phyloP scores from a whole-genome alignment of 2,113 vertebrate species.

The Rhinolophus ferrumequinum region DNA sequence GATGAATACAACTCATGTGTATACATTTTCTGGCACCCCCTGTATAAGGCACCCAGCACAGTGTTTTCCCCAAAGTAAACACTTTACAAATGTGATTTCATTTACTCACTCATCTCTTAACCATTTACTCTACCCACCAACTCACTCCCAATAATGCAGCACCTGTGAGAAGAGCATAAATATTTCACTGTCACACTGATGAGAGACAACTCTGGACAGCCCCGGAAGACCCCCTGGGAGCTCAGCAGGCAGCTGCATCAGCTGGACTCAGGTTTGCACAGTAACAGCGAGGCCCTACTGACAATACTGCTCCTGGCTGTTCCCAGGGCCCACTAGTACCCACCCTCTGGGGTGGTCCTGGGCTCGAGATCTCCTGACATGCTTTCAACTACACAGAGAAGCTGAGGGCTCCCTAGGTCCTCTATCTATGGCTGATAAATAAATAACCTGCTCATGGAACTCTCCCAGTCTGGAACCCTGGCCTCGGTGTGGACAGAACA shows the following conservation, averaged over 20 bases:
- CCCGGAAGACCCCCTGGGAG: neutral
- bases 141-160: neutral
- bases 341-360: accelerated
- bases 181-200: neutral
- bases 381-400: neutral
- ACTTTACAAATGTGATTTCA: neutral
- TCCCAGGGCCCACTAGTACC: accelerated
- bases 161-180: neutral
- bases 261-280: neutral
- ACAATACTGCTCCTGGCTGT: neutral
- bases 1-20: too few relatives aligned
- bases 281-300: accelerated
- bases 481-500: neutral
- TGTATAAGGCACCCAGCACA: neutral
- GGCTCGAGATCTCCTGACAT: neutral
- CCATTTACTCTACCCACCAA: neutral
- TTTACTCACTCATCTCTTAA: neutral
- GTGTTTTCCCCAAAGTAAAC: neutral
- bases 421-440: neutral
- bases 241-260: neutral
- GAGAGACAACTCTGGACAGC: neutral
- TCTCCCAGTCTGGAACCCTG: neutral
- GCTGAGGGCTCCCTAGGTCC: neutral
- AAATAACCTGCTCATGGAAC: accelerated
- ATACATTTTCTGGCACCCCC: too few relatives aligned